Percentiles rank a stretch among this genome's conserved stretches.
These are phyloP conservation scores for Meteorus cinctellus DNA, from an alignment of 2,888 invertebrate species.

Conservation along the genomic window DNA sequence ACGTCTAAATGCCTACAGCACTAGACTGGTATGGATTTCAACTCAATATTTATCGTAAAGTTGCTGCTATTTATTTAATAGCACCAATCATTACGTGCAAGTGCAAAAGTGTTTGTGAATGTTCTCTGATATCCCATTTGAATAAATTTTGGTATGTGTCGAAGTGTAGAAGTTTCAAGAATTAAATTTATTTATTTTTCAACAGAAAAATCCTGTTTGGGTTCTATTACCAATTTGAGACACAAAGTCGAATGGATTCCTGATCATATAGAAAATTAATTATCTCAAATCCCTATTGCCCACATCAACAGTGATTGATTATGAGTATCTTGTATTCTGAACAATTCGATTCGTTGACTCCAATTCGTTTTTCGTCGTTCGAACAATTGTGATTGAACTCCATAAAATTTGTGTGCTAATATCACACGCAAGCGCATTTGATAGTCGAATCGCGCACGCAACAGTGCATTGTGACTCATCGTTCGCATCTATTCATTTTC, in stretches of 20 bases:
- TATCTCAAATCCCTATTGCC: no score
- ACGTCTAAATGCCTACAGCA: not conserved
- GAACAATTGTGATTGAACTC: no score
- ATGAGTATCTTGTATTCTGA: no score
- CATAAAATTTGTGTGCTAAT: not conserved
- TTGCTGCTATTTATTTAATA: constrained; percentile 16
- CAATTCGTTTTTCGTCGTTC: not conserved
- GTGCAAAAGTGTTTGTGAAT: constrained; percentile 8
- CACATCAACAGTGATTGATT: no score
- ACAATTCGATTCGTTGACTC: not conserved
- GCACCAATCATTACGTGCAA: constrained; percentile 17
- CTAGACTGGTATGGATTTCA: constrained; percentile 31
- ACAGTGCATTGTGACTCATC: no score
- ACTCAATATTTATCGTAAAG: constrained; percentile 13
- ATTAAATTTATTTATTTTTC: no score
- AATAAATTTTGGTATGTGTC: not conserved
- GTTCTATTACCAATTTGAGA: no score
- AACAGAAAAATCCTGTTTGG: no score
- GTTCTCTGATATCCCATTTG: not conserved
- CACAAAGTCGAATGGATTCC: no score
- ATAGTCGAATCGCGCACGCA: constrained; percentile 29
- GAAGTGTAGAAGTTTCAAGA: no score
- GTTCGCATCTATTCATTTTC: not conserved
- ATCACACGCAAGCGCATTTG: constrained; percentile 38
- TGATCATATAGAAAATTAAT: no score